phyloP scores from a whole-genome alignment of 37 sponge, comb jelly and placozoan species.

The Haliclona indistincta region DNA sequence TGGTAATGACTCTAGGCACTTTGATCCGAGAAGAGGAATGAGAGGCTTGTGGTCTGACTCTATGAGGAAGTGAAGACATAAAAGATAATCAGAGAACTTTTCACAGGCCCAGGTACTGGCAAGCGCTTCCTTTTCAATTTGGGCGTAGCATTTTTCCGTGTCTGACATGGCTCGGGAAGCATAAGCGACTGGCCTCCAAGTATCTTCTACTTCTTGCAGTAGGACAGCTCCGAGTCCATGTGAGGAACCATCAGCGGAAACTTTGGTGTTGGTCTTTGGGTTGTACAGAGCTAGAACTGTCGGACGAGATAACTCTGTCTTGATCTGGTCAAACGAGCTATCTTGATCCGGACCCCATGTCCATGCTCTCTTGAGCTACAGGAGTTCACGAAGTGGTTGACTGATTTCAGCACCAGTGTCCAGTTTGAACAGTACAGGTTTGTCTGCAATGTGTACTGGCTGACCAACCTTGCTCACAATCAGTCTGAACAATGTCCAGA shows the following conservation, averaged over 20 bases:
- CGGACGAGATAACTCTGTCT: slow-evolving; percentile 2
- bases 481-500: slow-evolving; percentile 1
- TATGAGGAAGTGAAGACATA: slow-evolving; percentile 8
- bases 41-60: slow-evolving; percentile 50
- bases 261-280: slow-evolving; percentile 9
- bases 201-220: slow-evolving; percentile 16
- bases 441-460: background rate
- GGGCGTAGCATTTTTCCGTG: slow-evolving; percentile 36
- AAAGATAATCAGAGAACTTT: slow-evolving; percentile 19
- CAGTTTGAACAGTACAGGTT: slow-evolving; percentile 18
- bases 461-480: slow-evolving; percentile 2
- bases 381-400: slow-evolving; percentile 31
- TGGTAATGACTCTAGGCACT: slow-evolving; percentile 23
- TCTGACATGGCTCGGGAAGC: slow-evolving; percentile 36
- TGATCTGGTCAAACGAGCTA: slow-evolving; percentile 29
- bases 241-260: slow-evolving; percentile 23
- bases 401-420: slow-evolving; percentile 31
- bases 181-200: slow-evolving; percentile 44
- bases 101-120: slow-evolving; percentile 41
- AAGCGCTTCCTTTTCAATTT: slow-evolving; percentile 60
- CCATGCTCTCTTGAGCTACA: slow-evolving; percentile 22
- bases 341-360: slow-evolving; percentile 37
- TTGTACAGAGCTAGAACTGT: slow-evolving; percentile 40
- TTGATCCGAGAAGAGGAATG: slow-evolving; percentile 29
- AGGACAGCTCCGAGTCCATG: slow-evolving; percentile 25